A percentile compares a stretch with the other conserved stretches of the same genome.
Conservation (phyloP, 2,113 vertebrate species). For the Aptenodytes forsteri region DNA sequence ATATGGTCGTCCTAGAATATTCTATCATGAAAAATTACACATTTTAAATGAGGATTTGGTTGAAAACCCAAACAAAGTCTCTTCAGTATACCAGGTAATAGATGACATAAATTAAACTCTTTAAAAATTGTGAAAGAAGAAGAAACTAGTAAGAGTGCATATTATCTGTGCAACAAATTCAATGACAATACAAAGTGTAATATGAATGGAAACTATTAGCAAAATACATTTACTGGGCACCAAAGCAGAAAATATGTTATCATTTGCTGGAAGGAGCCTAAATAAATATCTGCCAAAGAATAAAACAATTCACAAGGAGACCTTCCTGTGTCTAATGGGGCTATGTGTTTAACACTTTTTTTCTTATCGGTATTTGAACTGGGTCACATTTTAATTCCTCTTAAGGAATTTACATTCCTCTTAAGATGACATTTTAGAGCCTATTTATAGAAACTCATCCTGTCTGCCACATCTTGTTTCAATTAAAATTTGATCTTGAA, state of each 20-base stretch:
- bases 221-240: constrained; percentile 2
- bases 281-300: not conserved
- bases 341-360: not conserved
- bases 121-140: not conserved
- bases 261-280: not conserved
- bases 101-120: not conserved
- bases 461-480: not conserved
- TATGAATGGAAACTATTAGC: not conserved
- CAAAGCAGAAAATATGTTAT: constrained; percentile 31
- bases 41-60: not conserved
- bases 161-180: not conserved
- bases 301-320: not conserved
- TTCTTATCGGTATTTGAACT: not conserved
- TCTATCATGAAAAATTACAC: not conserved
- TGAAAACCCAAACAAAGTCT: not conserved
- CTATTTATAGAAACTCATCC: constrained; percentile 11
- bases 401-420: not conserved
- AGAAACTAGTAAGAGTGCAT: not conserved
- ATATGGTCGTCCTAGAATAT: not conserved
- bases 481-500: constrained; percentile 51
- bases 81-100: not conserved
- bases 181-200: not conserved
- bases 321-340: not conserved
- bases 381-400: not conserved
- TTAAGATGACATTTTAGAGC: constrained; percentile 5